Percentiles rank a stretch among this genome's conserved stretches.
phyloP scores from a whole-genome alignment of 2,888 invertebrate species.

The Heliconius hortense region DNA sequence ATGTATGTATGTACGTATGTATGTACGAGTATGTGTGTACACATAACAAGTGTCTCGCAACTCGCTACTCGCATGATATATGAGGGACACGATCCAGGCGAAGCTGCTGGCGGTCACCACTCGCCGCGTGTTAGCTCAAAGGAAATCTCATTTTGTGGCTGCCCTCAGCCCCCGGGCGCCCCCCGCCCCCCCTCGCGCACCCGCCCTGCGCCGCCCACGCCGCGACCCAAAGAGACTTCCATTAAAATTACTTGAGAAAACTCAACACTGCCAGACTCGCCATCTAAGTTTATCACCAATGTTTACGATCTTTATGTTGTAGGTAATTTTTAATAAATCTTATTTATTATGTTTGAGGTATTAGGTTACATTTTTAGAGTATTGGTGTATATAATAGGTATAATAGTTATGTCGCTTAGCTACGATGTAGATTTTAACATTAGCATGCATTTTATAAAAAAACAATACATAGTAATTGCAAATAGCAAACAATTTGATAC shows the following conservation, averaged over 20 bases:
- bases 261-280: conserved; percentile 56
- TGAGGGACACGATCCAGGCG: conserved; percentile 60
- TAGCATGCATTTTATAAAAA: no score
- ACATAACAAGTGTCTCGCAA: conserved; percentile 47
- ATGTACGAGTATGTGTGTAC: conserved; percentile 6
- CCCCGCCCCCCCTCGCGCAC: conserved; percentile 34
- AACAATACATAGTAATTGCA: no score
- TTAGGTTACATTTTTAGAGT: background rate
- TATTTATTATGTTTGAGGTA: background rate
- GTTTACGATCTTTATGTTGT: conserved; percentile 48
- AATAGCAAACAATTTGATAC: no score
- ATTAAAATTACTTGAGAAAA: conserved; percentile 79
- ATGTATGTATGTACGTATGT: background rate
- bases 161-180: conserved; percentile 38
- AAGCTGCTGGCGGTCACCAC: conserved; percentile 66
- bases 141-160: conserved; percentile 77
- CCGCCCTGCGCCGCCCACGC: conserved; percentile 42
- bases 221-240: conserved; percentile 60
- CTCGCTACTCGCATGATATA: conserved; percentile 57
- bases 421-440: background rate
- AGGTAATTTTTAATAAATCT: conserved; percentile 15
- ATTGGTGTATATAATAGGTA: no score
- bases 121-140: conserved; percentile 66
- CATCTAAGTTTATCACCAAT: conserved; percentile 51
- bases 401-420: no score